Evolutionary conservation across 2,888 invertebrate species (phyloP), one percentile per base, ranked within the genome.

Genomic region (Acleris sparsana): DNA sequence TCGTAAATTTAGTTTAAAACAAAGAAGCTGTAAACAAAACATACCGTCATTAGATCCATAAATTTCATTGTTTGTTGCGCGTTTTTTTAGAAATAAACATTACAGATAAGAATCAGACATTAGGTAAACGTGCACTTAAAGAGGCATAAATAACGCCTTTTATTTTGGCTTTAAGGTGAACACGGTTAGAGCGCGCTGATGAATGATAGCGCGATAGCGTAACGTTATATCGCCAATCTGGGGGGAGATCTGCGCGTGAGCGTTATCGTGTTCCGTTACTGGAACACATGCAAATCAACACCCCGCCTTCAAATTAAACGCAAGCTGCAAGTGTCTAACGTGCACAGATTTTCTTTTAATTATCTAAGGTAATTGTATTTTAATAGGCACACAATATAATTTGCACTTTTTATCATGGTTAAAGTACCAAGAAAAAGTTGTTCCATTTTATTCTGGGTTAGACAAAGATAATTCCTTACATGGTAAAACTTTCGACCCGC

Each of bases 241-340:
- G 70, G 78, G 63, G 70, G 75, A 82, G 80, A 86, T 86, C 79
- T 82, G 76, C 77, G 73, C 79, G 81, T 80, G 80, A 76, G 75
- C 70, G 73, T 82, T 87, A 87, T 86, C 69, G 67, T 58, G 72
- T 70, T 67, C 78, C 79, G 80, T 83, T 80, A 80, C 79, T 76
- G 80, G 78, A 80, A 79, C 83, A 81, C 80, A 83, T 84, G 82
- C 79, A 83, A 86, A 86, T 85, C 77, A 81, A 79, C 76, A 76
- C 75, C 76, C 73, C 70, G 78, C 75, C 73, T 69, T 73, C 70
- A 76, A 73, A 70, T 43, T 22, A 22, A 60, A 46, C 52, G 53
- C 39, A 44, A 33, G 53, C 58, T 48, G 53, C 61, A 64, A 60
- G 63, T 56, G 22, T 29, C 57, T 20, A 48, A 33, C 43, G 17